Evolutionary conservation across 2,113 vertebrate species (phyloP).

Genomic region (Istiophorus platypterus): DNA sequence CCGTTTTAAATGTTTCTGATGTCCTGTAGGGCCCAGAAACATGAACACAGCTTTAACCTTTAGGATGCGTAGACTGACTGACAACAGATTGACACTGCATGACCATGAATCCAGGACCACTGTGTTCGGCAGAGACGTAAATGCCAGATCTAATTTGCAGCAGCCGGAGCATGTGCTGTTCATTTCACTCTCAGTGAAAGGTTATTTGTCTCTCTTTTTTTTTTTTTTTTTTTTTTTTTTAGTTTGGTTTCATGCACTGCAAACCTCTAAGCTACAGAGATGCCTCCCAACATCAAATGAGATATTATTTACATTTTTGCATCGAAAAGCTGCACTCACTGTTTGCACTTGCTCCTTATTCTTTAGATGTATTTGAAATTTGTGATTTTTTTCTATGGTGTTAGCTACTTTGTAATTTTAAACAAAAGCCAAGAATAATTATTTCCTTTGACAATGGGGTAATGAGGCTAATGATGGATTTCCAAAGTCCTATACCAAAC

Average conservation of each 20-base stretch:
- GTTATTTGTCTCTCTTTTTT: constrained; percentile 10
- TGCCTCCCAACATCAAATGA: neutral
- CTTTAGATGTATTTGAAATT: neutral
- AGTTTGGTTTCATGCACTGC: neutral
- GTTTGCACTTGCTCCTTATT: neutral
- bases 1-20: no score
- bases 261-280: neutral
- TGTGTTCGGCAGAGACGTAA: constrained; percentile 4
- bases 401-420: no score
- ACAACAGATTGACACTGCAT: neutral
- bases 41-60: neutral
- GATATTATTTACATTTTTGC: neutral
- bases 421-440: no score
- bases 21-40: no score
- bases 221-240: no score
- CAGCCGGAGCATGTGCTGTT: constrained; percentile 54
- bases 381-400: no score
- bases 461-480: neutral
- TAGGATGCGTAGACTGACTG: neutral
- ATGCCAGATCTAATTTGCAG: constrained; percentile 46
- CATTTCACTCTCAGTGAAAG: constrained; percentile 48
- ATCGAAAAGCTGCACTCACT: no score
- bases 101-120: neutral
- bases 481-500: no score
- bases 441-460: neutral